Conservation (phyloP, 2,888 invertebrate genomes). For the Lobophora halterata region DNA sequence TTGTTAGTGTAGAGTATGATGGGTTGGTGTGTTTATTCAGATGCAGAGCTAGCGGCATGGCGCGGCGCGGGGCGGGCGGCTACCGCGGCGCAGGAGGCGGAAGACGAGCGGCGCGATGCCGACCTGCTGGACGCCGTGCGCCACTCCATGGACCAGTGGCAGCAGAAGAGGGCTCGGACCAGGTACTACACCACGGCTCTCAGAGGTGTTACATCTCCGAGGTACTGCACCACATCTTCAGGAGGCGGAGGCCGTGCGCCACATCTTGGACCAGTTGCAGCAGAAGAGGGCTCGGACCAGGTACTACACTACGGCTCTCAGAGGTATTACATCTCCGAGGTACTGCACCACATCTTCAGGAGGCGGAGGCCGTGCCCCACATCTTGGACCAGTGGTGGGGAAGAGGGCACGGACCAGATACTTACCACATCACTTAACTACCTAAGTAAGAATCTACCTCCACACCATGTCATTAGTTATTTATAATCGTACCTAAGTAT, state of each 20-base stretch:
- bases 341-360: no score
- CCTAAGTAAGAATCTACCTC: no score
- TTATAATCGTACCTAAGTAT: no score
- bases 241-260: constrained; percentile 85
- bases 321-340: no score
- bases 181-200: constrained; percentile 63
- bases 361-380: constrained; percentile 84
- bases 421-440: no score
- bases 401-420: constrained; percentile 79
- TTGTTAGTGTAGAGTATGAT: no score
- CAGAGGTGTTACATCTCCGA: no score
- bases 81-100: constrained; percentile 82
- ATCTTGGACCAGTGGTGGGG: constrained; percentile 87
- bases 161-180: constrained; percentile 76
- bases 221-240: no score
- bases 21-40: constrained; percentile 45
- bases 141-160: constrained; percentile 87
- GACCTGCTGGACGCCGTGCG: constrained; percentile 87
- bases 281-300: constrained; percentile 76
- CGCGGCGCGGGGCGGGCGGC: constrained; percentile 74
- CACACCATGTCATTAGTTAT: no score
- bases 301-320: constrained; percentile 50
- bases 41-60: constrained; percentile 73
- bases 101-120: constrained; percentile 86
- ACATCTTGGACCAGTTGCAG: constrained; percentile 88